phyloP scores from a whole-genome alignment of 2,113 vertebrate species.

The Aegotheles bennettii region DNA sequence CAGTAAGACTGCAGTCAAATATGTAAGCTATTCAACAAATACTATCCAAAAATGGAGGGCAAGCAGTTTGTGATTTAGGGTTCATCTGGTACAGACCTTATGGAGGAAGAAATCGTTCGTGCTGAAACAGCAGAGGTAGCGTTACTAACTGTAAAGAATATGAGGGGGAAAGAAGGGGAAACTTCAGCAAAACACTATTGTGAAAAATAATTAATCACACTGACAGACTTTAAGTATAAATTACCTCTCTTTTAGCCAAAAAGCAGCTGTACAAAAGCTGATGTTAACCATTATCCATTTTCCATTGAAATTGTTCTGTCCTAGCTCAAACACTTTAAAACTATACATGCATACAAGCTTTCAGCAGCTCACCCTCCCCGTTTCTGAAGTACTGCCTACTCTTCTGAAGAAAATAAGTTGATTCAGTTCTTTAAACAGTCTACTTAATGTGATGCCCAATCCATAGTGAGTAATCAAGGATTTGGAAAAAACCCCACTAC shows the following conservation, averaged over 20 bases:
- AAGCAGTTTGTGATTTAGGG: not conserved
- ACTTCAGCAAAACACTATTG: not conserved
- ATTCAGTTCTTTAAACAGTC: not conserved
- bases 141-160: not conserved
- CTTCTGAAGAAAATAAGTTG: constrained; percentile 21
- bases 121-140: not conserved
- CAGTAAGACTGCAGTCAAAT: not conserved
- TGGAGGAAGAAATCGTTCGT: not conserved
- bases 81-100: constrained; percentile 23
- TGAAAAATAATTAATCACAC: constrained; percentile 19
- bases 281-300: constrained; percentile 50
- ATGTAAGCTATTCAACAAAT: constrained; percentile 12
- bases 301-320: not conserved
- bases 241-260: constrained; percentile 20
- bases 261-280: constrained; percentile 29
- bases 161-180: not conserved
- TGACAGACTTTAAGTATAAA: constrained; percentile 17
- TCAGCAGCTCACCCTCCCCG: not conserved
- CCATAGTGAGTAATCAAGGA: not conserved
- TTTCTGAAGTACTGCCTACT: not conserved
- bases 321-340: constrained; percentile 3
- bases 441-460: not conserved
- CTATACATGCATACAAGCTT: not conserved
- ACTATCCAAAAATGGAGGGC: not conserved
- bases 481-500: not conserved